Evolutionary conservation across 2,888 invertebrate species (phyloP).

Genomic region (Trissonchulus latispiculum): DNA sequence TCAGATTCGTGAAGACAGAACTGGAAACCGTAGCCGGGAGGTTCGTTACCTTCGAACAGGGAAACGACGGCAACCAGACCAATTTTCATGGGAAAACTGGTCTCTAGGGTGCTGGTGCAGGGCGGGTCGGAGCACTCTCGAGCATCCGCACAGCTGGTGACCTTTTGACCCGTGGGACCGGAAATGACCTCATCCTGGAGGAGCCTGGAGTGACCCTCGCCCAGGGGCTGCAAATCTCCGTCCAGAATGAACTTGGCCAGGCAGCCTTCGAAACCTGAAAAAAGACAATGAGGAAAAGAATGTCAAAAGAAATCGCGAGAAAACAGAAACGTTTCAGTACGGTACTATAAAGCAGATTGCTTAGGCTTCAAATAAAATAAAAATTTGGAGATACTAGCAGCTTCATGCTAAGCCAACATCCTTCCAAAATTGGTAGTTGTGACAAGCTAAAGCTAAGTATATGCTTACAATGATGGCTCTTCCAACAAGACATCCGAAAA

Average conservation of each 20-base stretch:
- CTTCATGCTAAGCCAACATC: too few relatives aligned
- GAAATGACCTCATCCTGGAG: slow-evolving; percentile 33
- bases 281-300: too few relatives aligned
- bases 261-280: slow-evolving; percentile 69
- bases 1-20: background rate
- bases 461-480: too few relatives aligned
- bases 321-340: too few relatives aligned
- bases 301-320: too few relatives aligned
- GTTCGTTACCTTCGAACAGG: background rate
- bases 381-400: too few relatives aligned
- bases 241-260: slow-evolving; percentile 77
- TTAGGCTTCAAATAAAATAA: too few relatives aligned
- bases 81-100: slow-evolving; percentile 64
- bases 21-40: background rate
- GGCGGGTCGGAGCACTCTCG: slow-evolving; percentile 11
- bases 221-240: slow-evolving; percentile 73
- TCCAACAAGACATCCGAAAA: too few relatives aligned
- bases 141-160: slow-evolving; percentile 61
- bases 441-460: too few relatives aligned
- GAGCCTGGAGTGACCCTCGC: slow-evolving; percentile 61
- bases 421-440: too few relatives aligned
- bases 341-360: too few relatives aligned
- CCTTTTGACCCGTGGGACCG: slow-evolving; percentile 58
- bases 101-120: slow-evolving; percentile 5
- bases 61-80: slow-evolving; percentile 75